These are phyloP conservation scores for Tympanoctomys barrerae DNA, from an alignment of 2,797 vertebrate genomes.

Conservation along the genomic window DNA sequence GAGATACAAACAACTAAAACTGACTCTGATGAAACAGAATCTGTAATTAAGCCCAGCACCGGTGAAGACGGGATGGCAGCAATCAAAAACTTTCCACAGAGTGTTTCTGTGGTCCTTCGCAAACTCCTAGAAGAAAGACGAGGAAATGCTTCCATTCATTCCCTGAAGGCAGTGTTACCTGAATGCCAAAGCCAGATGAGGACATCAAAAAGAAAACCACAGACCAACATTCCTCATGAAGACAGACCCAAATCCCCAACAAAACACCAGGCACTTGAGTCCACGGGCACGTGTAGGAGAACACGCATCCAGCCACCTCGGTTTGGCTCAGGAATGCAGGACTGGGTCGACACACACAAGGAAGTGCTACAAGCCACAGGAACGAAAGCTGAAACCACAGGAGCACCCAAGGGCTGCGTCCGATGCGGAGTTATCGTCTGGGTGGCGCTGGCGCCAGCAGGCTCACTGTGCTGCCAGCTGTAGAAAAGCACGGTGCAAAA, in stretches of 20 bases:
- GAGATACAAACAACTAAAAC: slow-evolving; percentile 26
- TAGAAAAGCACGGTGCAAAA: background rate
- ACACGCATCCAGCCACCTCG: background rate
- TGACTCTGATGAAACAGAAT: background rate
- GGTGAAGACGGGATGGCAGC: background rate
- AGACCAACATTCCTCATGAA: background rate
- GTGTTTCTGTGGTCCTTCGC: background rate
- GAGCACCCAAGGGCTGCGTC: background rate
- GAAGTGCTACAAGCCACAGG: background rate
- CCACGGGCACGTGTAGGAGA: background rate
- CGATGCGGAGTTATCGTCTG: rapidly evolving
- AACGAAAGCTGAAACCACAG: background rate
- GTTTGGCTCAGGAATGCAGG: background rate
- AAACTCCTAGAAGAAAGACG: background rate
- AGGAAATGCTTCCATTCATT: background rate
- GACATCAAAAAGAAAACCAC: background rate
- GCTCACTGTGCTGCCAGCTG: background rate
- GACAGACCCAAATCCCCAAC: background rate
- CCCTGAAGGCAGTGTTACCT: background rate
- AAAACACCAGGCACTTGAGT: background rate
- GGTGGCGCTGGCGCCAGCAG: background rate
- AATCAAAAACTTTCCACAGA: background rate
- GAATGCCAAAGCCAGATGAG: slow-evolving; percentile 4
- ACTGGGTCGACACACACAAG: background rate
- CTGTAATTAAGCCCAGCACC: background rate